Percentiles rank a stretch among this genome's conserved stretches.
Evolutionary conservation across 2,797 vertebrate genomes (phyloP).

Genomic region (Leucoraja ocellata): DNA sequence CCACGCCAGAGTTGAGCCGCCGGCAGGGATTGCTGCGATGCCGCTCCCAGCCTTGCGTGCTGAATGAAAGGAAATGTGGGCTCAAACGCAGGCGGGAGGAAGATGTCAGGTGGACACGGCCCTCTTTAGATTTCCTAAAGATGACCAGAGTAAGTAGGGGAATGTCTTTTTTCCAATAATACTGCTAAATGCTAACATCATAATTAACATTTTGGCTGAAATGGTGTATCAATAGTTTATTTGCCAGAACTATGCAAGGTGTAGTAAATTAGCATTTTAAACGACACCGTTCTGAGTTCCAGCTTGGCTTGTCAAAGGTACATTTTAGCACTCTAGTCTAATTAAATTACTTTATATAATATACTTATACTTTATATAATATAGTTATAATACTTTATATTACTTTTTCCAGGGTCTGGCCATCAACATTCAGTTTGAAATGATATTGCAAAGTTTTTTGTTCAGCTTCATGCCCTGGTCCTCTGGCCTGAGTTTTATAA

Average conservation of each 20-base stretch:
- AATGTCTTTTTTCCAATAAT: background rate
- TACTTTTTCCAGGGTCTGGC: background rate
- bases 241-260: background rate
- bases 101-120: slow-evolving; percentile 60
- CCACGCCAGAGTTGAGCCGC: slow-evolving; percentile 58
- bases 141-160: slow-evolving; percentile 63
- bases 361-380: too few relatives aligned
- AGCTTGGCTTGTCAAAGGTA: background rate
- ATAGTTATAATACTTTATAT: too few relatives aligned
- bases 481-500: background rate
- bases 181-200: background rate
- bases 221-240: background rate
- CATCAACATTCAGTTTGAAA: background rate
- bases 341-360: background rate
- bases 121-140: slow-evolving; percentile 67
- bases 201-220: background rate
- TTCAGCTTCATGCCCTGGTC: background rate
- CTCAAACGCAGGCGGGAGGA: slow-evolving; percentile 63
- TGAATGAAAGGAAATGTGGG: slow-evolving; percentile 57
- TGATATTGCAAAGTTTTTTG: background rate
- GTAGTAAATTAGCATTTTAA: background rate
- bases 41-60: slow-evolving; percentile 65
- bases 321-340: background rate
- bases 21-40: slow-evolving; percentile 58
- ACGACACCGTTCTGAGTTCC: background rate